Base-by-base conservation (phyloP, 2,888 invertebrate genomes). In the Lacanobia wlatinum region DNA sequence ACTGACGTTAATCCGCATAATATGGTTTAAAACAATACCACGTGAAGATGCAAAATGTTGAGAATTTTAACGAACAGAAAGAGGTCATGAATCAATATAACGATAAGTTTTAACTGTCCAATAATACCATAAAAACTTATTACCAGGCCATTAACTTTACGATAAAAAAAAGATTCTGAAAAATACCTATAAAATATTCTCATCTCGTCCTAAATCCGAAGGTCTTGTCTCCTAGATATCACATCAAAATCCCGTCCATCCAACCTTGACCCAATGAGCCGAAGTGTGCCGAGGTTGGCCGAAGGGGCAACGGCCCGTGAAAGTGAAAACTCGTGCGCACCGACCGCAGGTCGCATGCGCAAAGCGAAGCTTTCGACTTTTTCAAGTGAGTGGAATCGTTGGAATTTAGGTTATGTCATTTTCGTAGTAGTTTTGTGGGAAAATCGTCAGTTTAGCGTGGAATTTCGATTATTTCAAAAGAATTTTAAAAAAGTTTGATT, bases 271-370 rank as follows among this genome's bases (percentile, higher is more conserved):
- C 90, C 84, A 89, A 76, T 87, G 87, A 82, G 84, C 72, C 85
- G 84, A 90, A 92, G 90, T 90, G 87, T 83, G 91, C 85, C 91
- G 92, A 90, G 91, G 91, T 86, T 89, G 88, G 70, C 80, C 82
- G 87, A 82, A 82, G 88, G 93, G 92, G 88, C 93, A 92, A 85
- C 88, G 93, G 90, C 92, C 92, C 89, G 88, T 87, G 92, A 93
- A 93, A 93, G 93, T 93, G 93, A 93, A 93, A 93, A 89, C 88
- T 83, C 86, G 77, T 87, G 88, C 89, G 87, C 88, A 88, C 73
- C 81, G 86, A 84, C 88, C 87, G 88, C 87, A 84, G 84, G 80
- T 74, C 80, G 85, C 86, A 83, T 78, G 84, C 80, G 78, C 82
- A 75, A 67, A 70, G 70, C 72, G 46, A 84, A 88, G 88, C 91